Evolutionary conservation across 2,797 vertebrate genomes (phyloP).

Genomic region (Diglossa cyanea): DNA sequence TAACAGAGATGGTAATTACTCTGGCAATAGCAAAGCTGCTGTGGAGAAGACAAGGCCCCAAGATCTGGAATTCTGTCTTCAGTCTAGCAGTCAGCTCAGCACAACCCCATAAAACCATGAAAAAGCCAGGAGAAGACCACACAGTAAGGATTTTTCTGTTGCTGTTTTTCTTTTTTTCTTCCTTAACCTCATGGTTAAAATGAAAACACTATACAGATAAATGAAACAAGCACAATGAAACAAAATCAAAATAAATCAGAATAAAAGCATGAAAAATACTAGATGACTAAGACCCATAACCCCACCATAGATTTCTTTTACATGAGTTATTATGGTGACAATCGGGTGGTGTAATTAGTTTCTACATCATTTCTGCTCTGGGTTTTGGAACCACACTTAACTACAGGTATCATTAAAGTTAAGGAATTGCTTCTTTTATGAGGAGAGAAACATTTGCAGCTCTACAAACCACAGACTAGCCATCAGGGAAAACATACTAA

Average conservation of each 20-base stretch:
- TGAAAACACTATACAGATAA: background rate
- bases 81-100: background rate
- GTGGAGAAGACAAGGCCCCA: background rate
- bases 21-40: background rate
- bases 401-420: slow-evolving; percentile 29
- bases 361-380: background rate
- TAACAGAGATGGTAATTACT: background rate
- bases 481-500: slow-evolving; percentile 18
- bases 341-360: background rate
- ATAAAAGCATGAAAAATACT: background rate
- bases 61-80: background rate
- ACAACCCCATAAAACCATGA: background rate
- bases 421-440: slow-evolving; percentile 32
- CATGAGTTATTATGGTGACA: background rate
- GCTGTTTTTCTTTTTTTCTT: fast-evolving
- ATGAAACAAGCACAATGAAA: background rate
- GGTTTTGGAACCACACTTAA: slow-evolving; percentile 36
- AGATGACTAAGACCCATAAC: background rate
- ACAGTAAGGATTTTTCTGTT: background rate
- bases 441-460: slow-evolving; percentile 42
- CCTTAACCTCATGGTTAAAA: background rate
- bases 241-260: background rate
- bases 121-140: background rate
- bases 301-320: background rate
- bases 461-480: slow-evolving; percentile 26